These are phyloP conservation scores for Chaetophractus vellerosus DNA, from an alignment of 2,797 vertebrate species.

Conservation along the genomic window DNA sequence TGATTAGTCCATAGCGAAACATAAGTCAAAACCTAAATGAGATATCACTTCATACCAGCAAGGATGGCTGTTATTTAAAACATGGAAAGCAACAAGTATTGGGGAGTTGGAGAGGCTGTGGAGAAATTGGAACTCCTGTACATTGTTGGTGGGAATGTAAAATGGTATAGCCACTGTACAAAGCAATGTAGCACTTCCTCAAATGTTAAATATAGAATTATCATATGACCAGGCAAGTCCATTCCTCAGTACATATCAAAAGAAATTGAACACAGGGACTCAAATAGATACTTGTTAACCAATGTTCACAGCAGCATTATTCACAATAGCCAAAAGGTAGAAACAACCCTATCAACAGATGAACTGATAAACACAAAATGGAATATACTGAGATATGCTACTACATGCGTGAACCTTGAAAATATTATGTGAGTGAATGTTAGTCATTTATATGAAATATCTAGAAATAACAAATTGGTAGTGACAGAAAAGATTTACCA, in stretches of 20 bases:
- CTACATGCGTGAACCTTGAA: not conserved
- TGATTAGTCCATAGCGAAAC: not conserved
- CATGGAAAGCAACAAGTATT: not conserved
- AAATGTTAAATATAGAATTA: not conserved
- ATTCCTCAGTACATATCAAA: not conserved
- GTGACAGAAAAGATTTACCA: not conserved
- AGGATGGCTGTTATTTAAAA: slow-evolving; percentile 13
- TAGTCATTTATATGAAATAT: not conserved
- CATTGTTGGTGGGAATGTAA: not conserved
- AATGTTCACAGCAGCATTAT: not conserved
- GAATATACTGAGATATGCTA: not conserved
- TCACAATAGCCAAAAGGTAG: not conserved
- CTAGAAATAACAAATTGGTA: not conserved
- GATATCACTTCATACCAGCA: not conserved
- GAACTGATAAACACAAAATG: not conserved
- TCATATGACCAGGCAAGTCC: not conserved
- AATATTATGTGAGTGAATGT: not conserved
- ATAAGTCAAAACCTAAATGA: not conserved
- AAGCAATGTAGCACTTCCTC: not conserved
- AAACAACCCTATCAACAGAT: not conserved
- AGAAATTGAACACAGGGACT: not conserved
- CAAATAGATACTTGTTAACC: not conserved
- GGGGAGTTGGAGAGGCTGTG: not conserved
- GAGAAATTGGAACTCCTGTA: not conserved
- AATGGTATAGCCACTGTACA: not conserved